Evolutionary conservation across 2,888 invertebrate genomes (phyloP), one percentile per base, ranked within the genome.

Genomic region (Andrena camellia): DNA sequence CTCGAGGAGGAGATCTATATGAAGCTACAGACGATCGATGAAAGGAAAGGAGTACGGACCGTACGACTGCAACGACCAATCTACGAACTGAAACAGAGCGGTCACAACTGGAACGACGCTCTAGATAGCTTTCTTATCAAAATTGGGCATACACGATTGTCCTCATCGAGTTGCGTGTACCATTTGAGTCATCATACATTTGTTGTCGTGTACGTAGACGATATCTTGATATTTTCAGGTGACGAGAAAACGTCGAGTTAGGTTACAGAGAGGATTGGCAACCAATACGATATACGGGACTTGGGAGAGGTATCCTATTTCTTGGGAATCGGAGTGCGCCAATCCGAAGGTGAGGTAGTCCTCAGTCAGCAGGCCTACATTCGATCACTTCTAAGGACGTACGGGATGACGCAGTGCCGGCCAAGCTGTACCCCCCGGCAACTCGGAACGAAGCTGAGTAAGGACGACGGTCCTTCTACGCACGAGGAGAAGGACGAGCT

Each of bases 1-100:
- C 50, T 79, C 13, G 75, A 59, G 13, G 69, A 75, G 35, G 31
- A 63, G 13, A 50, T 79, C 1, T 79, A 79, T n/a, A 73, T 78
- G 63, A 73, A 4, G 13, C 7, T 54, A 2, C 68, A 26, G 13
- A 35, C 54, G 26, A 17, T 31, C 33, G n/a, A 6, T n/a, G 33
- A n/a, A 29, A 29, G 17, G 2, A 26, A 1, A 2, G 26, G 26
- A 26, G 26, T 26, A 26, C 26, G 26, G 26, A 26, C 26, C 26
- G 26, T 26, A 26, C 26, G 26, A 1, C 26, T 26, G 2, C 1
- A 2, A 26, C 26, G 26, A 26, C 26, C 26, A 26, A 26, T 26
- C 2, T 26, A 26, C 26, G 26, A 2, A 2, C 26, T 17, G 50
- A 48, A 7, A 50, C 20, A n/a, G 26, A 35, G 64, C 7, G 78